Base-by-base conservation (phyloP, 2,797 vertebrate genomes). In the Chrysocyon brachyurus region DNA sequence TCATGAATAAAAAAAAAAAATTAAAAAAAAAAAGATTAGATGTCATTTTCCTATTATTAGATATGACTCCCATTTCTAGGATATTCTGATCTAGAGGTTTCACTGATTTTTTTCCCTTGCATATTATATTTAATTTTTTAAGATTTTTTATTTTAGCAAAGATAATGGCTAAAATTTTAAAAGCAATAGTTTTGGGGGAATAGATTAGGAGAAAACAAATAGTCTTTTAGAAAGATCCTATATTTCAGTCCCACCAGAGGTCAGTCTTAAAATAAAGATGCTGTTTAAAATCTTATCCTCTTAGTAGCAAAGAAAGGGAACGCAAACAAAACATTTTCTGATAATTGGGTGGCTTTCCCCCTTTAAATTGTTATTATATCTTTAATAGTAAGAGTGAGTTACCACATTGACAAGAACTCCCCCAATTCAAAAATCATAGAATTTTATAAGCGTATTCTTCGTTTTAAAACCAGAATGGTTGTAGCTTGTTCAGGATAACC, bases 61-160 rank as follows among this genome's bases (percentile, higher is more conserved):
- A 22, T 82, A 26, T 93, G 64, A 93, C 78, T 97, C 28, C 46
- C 0, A 0, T 78, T 22, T 96, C 61, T 52, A 17, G 22, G 31
- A 81, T 88, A 49, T 16, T 22, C 16, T 86, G 49, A 90, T 86
- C 1, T 87, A 22, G 0, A 9, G 49, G 24, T 28, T 63, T 46
- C 63, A 26, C 40, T 15, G 7, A 2, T 78, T 72, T 17, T 22
- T 49, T 86, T 57, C 28, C 14, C 54, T 36, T 82, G 9, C 19
- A 6, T 78, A 75, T 92, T 94, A n/a, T 46, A 78, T 81, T 89
- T 89, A 93, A 59, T 85, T 70, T 79, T 93, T 31, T 93, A 83
- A 64, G 14, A 33, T 85, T 96, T 96, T 89, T 59, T 3, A 28
- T 68, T 92, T 75, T 64, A 84, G 54, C 9, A 78, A 87, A 49